phyloP scores from a whole-genome alignment of 2,113 vertebrate species.

The Aptenodytes forsteri region DNA sequence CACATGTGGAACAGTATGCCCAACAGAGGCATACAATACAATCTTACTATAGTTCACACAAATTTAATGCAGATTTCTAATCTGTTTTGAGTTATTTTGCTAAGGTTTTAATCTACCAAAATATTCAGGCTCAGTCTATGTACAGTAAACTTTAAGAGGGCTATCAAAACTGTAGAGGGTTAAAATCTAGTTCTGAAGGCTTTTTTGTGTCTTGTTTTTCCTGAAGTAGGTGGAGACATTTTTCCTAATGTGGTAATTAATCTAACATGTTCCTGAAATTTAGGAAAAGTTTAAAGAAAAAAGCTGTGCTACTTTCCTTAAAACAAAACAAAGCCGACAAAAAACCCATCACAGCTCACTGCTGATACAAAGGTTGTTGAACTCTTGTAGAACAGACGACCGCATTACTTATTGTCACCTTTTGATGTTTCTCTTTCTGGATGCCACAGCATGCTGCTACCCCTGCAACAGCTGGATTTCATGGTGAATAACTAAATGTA shows the following conservation, averaged over 20 bases:
- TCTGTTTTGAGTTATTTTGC: not conserved
- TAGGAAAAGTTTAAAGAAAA: not conserved
- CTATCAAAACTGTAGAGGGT: not conserved
- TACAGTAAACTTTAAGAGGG: not conserved
- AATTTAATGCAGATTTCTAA: not conserved
- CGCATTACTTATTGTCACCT: rapidly evolving
- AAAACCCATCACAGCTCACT: not conserved
- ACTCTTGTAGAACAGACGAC: not conserved
- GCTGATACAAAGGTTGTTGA: not conserved
- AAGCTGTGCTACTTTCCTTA: not conserved
- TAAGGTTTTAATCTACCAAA: not conserved
- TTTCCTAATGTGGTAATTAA: not conserved
- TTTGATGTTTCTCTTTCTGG: not conserved
- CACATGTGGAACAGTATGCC: not conserved
- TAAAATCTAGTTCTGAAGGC: not conserved
- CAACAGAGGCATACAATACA: not conserved
- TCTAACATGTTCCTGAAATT: not conserved
- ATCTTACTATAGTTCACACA: not conserved
- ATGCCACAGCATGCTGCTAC: not conserved
- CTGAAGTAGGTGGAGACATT: not conserved
- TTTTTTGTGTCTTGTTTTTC: not conserved
- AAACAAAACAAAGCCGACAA: not conserved
- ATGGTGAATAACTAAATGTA: not conserved
- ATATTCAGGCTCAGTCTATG: not conserved
- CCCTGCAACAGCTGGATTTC: not conserved